These are phyloP conservation scores for Mormyrus hasselquistii DNA, from an alignment of 2,797 vertebrate species.

Conservation along the genomic window DNA sequence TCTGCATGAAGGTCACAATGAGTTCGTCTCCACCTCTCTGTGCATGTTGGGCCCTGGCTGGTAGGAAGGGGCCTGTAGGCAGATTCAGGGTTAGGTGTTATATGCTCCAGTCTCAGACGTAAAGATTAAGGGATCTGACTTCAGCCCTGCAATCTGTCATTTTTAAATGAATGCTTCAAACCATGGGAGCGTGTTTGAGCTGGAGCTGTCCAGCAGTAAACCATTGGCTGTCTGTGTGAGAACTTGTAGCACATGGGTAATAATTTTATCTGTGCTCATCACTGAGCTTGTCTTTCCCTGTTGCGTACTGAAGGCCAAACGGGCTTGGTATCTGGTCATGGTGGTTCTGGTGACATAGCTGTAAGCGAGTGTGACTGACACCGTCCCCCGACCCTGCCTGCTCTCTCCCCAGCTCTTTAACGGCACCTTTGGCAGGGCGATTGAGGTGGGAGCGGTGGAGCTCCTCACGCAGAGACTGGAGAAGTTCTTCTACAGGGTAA, in stretches of 20 bases:
- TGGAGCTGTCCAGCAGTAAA: background rate
- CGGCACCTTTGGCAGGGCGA: constrained; percentile 79
- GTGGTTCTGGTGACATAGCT: background rate
- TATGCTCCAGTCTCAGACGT: background rate
- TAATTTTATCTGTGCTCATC: background rate
- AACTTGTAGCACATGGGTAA: background rate
- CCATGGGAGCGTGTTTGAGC: background rate
- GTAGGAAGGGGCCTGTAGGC: background rate
- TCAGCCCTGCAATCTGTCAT: background rate
- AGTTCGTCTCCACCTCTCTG: background rate
- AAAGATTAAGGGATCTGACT: background rate
- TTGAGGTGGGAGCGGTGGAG: constrained; percentile 84
- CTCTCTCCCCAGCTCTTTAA: constrained; percentile 80
- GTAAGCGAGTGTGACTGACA: background rate
- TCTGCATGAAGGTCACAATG: background rate
- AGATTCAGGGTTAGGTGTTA: background rate
- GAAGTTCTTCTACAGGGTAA: constrained; percentile 97
- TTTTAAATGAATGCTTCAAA: background rate
- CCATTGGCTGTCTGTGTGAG: background rate
- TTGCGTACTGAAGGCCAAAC: background rate
- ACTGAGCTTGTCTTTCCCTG: background rate
- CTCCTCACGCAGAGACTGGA: constrained; percentile 86
- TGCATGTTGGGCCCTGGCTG: background rate
- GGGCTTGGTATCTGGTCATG: background rate
- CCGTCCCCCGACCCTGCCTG: background rate